Percentiles rank a stretch among this genome's conserved stretches.
These are phyloP conservation scores for Podocnemis expansa DNA, from an alignment of 2,113 vertebrate genomes.

Conservation along the genomic window DNA sequence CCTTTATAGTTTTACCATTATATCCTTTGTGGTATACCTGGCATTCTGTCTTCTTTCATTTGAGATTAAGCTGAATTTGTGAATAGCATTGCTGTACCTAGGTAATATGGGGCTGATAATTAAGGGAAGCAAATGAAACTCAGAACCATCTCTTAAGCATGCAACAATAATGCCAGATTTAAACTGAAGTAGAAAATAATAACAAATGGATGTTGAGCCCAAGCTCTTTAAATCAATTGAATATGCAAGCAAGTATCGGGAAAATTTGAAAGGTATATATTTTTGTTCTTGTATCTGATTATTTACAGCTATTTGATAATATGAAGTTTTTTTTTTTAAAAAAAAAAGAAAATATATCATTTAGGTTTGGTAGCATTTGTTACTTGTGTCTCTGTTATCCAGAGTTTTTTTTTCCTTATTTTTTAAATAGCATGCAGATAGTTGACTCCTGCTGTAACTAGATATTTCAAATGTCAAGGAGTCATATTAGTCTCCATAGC, in stretches of 20 bases:
- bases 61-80: not conserved
- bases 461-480: not conserved
- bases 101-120: rapidly evolving
- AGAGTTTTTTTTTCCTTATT: not conserved
- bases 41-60: not conserved
- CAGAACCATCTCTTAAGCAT: not conserved
- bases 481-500: not conserved
- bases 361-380: not conserved
- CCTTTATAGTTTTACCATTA: not conserved
- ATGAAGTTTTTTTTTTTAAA: not conserved
- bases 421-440: not conserved
- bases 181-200: not conserved
- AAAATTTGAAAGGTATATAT: rapidly evolving
- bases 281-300: not conserved
- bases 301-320: not conserved
- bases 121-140: not conserved
- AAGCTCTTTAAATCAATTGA: not conserved
- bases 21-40: not conserved
- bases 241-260: not conserved
- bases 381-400: not conserved
- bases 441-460: not conserved
- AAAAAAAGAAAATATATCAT: not conserved
- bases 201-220: not conserved
- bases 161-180: not conserved
- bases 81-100: not conserved